A percentile compares a stretch with the other conserved stretches of the same genome.
Conservation (phyloP, 2,113 vertebrate species). For the Herpailurus yagouaroundi region DNA sequence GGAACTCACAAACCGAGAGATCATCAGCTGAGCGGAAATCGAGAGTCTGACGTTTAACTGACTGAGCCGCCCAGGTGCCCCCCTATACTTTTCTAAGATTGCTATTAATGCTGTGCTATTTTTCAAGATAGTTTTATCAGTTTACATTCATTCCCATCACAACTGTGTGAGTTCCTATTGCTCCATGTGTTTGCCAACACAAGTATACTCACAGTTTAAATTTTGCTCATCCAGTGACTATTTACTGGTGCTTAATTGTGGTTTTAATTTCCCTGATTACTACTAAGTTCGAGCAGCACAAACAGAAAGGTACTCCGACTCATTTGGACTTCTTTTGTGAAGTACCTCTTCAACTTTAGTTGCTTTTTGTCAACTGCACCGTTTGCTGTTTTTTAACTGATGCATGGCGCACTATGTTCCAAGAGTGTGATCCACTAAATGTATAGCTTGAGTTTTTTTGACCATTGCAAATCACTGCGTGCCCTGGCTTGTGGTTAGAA, state of each 20-base stretch:
- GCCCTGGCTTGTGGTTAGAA: neutral
- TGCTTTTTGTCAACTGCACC: neutral
- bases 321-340: neutral
- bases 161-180: neutral
- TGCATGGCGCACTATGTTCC: neutral
- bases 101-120: neutral
- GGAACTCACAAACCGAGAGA: no score
- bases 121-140: neutral
- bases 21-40: no score
- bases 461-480: neutral
- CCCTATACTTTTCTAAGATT: neutral
- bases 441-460: neutral
- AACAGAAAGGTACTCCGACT: neutral
- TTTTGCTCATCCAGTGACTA: neutral
- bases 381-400: neutral
- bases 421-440: constrained; percentile 9
- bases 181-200: neutral
- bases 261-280: neutral
- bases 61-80: no score
- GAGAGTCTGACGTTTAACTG: no score
- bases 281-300: neutral
- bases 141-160: neutral
- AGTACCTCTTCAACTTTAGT: neutral
- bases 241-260: neutral
- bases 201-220: neutral